phyloP scores from a whole-genome alignment of 2,797 vertebrate genomes.

The Chloroceryle amazona region DNA sequence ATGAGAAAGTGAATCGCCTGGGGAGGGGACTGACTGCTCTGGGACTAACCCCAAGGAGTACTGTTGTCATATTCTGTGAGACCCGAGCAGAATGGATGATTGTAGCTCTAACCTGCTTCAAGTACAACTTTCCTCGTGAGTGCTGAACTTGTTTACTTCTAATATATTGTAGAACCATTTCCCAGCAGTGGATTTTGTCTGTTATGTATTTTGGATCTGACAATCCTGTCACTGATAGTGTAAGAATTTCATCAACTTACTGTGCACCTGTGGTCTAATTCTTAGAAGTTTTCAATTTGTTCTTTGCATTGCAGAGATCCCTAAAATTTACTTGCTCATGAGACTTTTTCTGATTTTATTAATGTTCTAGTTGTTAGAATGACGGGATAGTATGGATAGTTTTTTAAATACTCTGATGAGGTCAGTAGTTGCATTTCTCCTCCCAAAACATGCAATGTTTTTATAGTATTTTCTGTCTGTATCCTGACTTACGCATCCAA shows the following conservation, averaged over 20 bases:
- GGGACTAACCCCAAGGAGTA: conserved; percentile 89
- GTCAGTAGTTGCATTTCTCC: neutral
- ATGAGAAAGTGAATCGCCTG: conserved; percentile 82
- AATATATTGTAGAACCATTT: neutral
- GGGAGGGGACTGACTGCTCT: conserved; percentile 91
- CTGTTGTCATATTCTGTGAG: conserved; percentile 95
- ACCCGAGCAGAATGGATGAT: conserved; percentile 98
- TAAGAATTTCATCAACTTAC: neutral
- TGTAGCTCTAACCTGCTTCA: conserved; percentile 93
- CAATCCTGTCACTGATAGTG: neutral
- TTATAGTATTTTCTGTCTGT: neutral
- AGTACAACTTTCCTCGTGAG: conserved; percentile 94
- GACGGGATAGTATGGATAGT: neutral
- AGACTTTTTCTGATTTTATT: neutral
- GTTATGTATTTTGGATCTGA: neutral
- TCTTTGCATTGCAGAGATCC: neutral
- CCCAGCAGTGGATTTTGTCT: neutral
- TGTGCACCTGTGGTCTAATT: neutral
- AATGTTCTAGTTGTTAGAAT: neutral
- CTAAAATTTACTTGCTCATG: neutral
- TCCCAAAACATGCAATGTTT: neutral
- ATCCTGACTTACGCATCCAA: neutral
- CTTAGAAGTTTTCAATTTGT: neutral
- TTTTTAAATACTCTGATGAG: neutral
- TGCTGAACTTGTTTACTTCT: neutral